Percentiles rank a stretch among this genome's conserved stretches.
These are phyloP conservation scores for Spodoptera litura DNA, from an alignment of 1,140 invertebrate genomes.

Conservation along the genomic window DNA sequence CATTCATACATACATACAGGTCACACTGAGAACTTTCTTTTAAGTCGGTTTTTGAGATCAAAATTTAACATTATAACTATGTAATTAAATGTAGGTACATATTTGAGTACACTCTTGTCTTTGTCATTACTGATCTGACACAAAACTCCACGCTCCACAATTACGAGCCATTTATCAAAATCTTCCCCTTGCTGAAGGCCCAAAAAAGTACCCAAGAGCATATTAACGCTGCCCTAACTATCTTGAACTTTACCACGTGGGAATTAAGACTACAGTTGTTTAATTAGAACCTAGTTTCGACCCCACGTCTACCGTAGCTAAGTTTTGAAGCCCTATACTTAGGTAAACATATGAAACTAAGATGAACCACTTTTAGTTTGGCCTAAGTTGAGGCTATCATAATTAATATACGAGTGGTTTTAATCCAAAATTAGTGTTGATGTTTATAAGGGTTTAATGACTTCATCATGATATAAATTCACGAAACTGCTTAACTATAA, in stretches of 20 bases:
- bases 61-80: too few relatives aligned
- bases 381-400: conserved; percentile 4
- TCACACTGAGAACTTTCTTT: too few relatives aligned
- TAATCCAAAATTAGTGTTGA: too few relatives aligned
- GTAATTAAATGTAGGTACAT: too few relatives aligned
- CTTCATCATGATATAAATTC: too few relatives aligned
- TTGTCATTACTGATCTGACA: too few relatives aligned
- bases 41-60: too few relatives aligned
- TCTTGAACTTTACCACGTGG: conserved; percentile 1
- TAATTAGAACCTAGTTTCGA: conserved; percentile 30
- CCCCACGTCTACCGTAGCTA: not conserved
- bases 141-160: too few relatives aligned
- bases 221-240: conserved; percentile 1
- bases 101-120: too few relatives aligned
- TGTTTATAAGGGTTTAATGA: too few relatives aligned
- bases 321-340: conserved; percentile 32
- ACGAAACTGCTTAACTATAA: too few relatives aligned
- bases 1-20: too few relatives aligned
- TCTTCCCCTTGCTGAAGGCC: not conserved
- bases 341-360: conserved; percentile 19
- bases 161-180: conserved; percentile 12
- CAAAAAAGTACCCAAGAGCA: conserved; percentile 1
- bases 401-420: conserved; percentile 12
- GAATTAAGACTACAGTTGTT: conserved; percentile 24
- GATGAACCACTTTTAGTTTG: conserved; percentile 33